phyloP scores from a whole-genome alignment of 2,888 invertebrate species.

The Pogonocherus hispidulus region DNA sequence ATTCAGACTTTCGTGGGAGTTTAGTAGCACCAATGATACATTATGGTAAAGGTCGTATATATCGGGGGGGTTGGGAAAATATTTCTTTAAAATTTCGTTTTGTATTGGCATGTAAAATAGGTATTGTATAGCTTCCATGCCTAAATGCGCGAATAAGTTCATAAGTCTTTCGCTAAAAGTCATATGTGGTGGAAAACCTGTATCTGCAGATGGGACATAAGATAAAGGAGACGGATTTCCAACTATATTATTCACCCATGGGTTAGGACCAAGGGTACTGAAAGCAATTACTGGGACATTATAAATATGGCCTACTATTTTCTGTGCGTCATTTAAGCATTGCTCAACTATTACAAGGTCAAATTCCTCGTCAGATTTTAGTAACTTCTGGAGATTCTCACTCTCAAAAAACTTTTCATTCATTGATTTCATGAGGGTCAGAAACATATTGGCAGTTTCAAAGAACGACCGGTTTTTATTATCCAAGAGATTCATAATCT shows the following conservation, averaged over 20 bases:
- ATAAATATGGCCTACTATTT: conserved; percentile 64
- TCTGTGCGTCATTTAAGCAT: conserved; percentile 69
- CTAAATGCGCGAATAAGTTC: conserved; percentile 66
- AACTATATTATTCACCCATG: conserved; percentile 59
- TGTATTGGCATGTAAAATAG: conserved; percentile 48
- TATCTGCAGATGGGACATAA: conserved; percentile 69
- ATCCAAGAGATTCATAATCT: background rate
- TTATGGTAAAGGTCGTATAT: conserved; percentile 47
- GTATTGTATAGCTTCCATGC: conserved; percentile 42
- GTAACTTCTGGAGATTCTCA: conserved; percentile 54
- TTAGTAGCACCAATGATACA: conserved; percentile 56
- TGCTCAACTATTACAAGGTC: conserved; percentile 68
- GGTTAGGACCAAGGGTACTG: conserved; percentile 68
- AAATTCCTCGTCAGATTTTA: conserved; percentile 63
- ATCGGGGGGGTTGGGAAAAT: conserved; percentile 48
- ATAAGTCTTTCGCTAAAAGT: conserved; percentile 71
- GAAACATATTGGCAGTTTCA: background rate
- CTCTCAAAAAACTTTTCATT: background rate
- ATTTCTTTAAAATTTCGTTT: conserved; percentile 50
- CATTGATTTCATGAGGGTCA: background rate
- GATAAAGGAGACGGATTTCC: conserved; percentile 68
- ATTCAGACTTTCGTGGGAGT: conserved; percentile 70
- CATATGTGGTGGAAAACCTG: conserved; percentile 67
- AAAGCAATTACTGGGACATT: conserved; percentile 64
- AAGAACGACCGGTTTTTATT: background rate